Evolutionary conservation across 2,888 invertebrate species (phyloP).

Genomic region (Hipparchia semele): DNA sequence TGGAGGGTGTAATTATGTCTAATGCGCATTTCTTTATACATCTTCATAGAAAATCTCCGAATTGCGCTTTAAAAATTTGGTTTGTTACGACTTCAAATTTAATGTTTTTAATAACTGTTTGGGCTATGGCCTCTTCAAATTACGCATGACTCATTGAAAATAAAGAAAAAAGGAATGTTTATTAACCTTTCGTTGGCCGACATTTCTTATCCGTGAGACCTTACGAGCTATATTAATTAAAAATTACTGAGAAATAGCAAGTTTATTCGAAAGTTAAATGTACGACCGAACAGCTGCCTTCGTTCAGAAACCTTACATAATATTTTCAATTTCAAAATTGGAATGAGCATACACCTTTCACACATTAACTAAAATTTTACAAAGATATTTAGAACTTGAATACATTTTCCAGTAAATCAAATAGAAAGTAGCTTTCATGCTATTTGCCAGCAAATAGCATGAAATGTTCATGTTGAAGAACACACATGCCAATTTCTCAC

Average conservation of each 20-base stretch:
- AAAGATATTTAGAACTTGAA: not conserved
- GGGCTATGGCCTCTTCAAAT: constrained; percentile 42
- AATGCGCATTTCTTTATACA: constrained; percentile 52
- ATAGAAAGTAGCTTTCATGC: no score
- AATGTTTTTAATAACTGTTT: constrained; percentile 44
- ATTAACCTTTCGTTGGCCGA: constrained; percentile 27
- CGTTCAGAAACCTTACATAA: constrained; percentile 27
- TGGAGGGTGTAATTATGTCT: constrained; percentile 55
- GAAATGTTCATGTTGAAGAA: no score
- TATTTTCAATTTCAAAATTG: constrained; percentile 3
- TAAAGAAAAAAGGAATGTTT: constrained; percentile 45
- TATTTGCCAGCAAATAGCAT: no score
- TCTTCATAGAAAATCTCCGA: constrained; percentile 14
- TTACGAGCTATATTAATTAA: not conserved
- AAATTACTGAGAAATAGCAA: constrained; percentile 1
- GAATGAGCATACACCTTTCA: not conserved
- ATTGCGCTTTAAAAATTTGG: not conserved
- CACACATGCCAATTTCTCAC: no score
- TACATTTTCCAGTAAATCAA: no score
- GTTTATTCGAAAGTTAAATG: not conserved
- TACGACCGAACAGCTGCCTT: constrained; percentile 12
- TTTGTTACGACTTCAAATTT: constrained; percentile 33
- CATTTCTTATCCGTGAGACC: not conserved
- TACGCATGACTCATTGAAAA: constrained; percentile 57
- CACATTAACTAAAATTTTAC: not conserved